phyloP scores from a whole-genome alignment of 2,113 vertebrate genomes.

The Nibea coibor region DNA sequence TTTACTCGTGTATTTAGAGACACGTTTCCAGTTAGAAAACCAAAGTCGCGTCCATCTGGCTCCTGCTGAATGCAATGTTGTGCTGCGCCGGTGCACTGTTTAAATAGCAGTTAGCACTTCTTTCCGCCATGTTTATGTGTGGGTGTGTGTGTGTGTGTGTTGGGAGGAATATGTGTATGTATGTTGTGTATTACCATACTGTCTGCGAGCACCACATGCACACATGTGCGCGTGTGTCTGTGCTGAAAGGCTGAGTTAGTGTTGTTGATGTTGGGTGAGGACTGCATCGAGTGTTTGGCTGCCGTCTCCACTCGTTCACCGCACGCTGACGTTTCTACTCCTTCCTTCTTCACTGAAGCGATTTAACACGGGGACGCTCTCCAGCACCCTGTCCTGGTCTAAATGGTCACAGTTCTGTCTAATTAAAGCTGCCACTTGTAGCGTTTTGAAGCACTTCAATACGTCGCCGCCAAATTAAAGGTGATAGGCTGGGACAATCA shows the following conservation, averaged over 20 bases:
- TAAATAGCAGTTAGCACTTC: constrained; percentile 71
- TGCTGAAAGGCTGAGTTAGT: constrained; percentile 60
- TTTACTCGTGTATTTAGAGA: constrained; percentile 51
- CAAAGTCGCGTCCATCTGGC: constrained; percentile 55
- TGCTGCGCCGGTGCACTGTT: constrained; percentile 49
- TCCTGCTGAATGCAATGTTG: constrained; percentile 65
- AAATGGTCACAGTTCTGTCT: constrained; percentile 43
- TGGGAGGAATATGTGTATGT: constrained; percentile 20
- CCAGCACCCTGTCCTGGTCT: constrained; percentile 61
- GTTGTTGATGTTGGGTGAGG: constrained; percentile 73
- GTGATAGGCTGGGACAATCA: constrained; percentile 37
- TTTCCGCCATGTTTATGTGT: constrained; percentile 53
- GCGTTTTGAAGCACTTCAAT: constrained; percentile 41
- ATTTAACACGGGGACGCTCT: constrained; percentile 48
- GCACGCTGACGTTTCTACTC: constrained; percentile 61
- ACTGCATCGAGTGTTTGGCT: constrained; percentile 61
- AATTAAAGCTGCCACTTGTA: constrained; percentile 68
- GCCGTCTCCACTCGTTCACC: constrained; percentile 56
- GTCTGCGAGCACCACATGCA: constrained; percentile 24
- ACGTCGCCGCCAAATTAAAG: constrained; percentile 31
- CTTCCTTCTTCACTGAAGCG: constrained; percentile 57
- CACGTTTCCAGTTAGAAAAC: constrained; percentile 57
- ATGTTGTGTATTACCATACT: constrained; percentile 47
- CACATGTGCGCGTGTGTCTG: constrained; percentile 10
- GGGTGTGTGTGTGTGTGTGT: neutral